Conservation (phyloP, 1,140 invertebrate species). For the Drosophila sucinea region DNA sequence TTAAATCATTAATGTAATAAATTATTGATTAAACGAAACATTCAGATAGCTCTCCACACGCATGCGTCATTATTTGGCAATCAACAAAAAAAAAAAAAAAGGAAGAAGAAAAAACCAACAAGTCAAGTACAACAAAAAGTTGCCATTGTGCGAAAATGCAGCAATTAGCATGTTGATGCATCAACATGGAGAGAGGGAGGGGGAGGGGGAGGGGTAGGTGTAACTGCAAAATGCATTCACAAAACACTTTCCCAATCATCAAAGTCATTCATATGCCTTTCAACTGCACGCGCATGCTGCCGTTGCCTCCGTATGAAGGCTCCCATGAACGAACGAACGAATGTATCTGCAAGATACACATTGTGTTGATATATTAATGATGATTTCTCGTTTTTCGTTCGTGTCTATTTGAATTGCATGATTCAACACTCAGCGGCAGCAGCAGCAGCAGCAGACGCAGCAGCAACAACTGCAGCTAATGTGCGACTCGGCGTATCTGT, state of each 20-base stretch:
- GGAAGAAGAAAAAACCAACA: slow-evolving; percentile 27
- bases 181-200: background rate
- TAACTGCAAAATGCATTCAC: slow-evolving; percentile 47
- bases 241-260: slow-evolving; percentile 80
- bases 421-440: slow-evolving; percentile 63
- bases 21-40: slow-evolving; percentile 51
- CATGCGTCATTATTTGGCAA: slow-evolving; percentile 51
- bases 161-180: slow-evolving; percentile 60
- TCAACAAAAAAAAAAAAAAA: slow-evolving; percentile 17
- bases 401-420: slow-evolving; percentile 79
- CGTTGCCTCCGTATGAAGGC: background rate
- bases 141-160: slow-evolving; percentile 43
- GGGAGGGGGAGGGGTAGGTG: background rate
- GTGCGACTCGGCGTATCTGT: slow-evolving; percentile 42
- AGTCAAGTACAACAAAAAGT: slow-evolving; percentile 15
- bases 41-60: slow-evolving; percentile 36
- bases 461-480: slow-evolving; percentile 41
- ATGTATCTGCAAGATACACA: slow-evolving; percentile 67
- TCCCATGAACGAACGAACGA: background rate
- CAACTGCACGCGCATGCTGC: slow-evolving; percentile 57
- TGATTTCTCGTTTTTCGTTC: slow-evolving; percentile 77
- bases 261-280: slow-evolving; percentile 77
- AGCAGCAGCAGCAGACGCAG: slow-evolving; percentile 11
- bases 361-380: slow-evolving; percentile 80
- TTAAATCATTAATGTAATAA: slow-evolving; percentile 75